phyloP scores from a whole-genome alignment of 1,140 invertebrate species.

The Chironomus tepperi region DNA sequence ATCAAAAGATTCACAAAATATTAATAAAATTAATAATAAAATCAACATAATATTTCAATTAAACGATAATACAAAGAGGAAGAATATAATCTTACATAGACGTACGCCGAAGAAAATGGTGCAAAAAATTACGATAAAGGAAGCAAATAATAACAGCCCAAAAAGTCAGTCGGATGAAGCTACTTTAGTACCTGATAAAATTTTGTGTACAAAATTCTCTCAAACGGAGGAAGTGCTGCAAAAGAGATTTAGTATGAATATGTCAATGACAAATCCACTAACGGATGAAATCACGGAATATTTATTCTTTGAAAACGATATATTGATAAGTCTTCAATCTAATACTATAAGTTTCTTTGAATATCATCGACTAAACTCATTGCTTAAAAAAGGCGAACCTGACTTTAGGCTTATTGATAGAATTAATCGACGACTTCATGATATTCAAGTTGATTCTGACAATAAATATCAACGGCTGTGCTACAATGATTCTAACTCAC shows the following conservation, averaged over 20 bases:
- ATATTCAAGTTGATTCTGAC: conserved; percentile 2
- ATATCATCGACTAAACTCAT: neutral
- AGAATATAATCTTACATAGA: neutral
- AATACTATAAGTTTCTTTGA: conserved; percentile 7
- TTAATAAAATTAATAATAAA: conserved; percentile 17
- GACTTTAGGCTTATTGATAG: conserved; percentile 12
- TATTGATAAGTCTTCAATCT: neutral
- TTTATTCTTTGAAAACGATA: conserved; percentile 2
- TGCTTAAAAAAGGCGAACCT: neutral
- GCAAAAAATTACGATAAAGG: conserved; percentile 16
- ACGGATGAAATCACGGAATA: neutral
- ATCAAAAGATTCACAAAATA: conserved; percentile 16
- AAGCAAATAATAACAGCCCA: conserved; percentile 12
- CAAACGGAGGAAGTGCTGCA: neutral
- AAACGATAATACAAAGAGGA: neutral
- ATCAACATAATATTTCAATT: conserved; percentile 17
- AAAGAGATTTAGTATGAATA: neutral
- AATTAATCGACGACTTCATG: neutral
- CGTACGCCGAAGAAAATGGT: conserved; percentile 12
- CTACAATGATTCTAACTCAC: neutral
- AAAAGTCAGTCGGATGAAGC: neutral
- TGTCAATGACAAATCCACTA: neutral
- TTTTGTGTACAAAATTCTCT: neutral
- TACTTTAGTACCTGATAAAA: neutral
- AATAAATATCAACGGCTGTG: conserved; percentile 18